Evolutionary conservation across 2,113 vertebrate species (phyloP).

Genomic region (Electrona antarctica): DNA sequence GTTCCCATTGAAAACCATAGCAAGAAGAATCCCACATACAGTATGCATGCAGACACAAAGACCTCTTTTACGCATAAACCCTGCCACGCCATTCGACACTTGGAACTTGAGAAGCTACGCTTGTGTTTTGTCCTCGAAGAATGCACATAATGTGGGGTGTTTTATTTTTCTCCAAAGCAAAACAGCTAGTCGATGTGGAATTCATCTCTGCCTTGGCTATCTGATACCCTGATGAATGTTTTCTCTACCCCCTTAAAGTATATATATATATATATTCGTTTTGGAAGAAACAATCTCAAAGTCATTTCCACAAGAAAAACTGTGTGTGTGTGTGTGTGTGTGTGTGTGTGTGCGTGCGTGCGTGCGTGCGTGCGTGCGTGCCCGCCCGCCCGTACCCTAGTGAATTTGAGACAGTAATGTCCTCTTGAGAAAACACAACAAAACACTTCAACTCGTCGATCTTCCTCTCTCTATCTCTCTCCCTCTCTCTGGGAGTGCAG

Average conservation of each 20-base stretch:
- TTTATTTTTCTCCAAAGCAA: no score
- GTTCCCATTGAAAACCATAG: no score
- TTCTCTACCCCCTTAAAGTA: constrained; percentile 42
- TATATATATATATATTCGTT: constrained; percentile 18
- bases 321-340: constrained; percentile 5
- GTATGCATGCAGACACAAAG: no score
- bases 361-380: background rate
- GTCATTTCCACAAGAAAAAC: constrained; percentile 59
- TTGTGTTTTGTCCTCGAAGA: no score
- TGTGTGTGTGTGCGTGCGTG: background rate
- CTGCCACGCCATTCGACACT: no score
- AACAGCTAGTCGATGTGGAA: constrained; percentile 42
- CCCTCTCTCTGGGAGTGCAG: constrained; percentile 62
- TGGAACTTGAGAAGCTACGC: no score
- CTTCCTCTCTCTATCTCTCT: constrained; percentile 38
- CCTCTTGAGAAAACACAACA: constrained; percentile 49
- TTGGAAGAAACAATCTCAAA: constrained; percentile 62
- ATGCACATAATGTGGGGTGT: no score
- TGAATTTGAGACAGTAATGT: constrained; percentile 29
- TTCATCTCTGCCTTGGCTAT: constrained; percentile 50
- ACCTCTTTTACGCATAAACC: no score
- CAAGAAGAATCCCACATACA: no score
- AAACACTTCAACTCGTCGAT: constrained; percentile 68
- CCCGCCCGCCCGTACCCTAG: background rate
- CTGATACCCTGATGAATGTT: constrained; percentile 57